Evolutionary conservation across 2,113 vertebrate species (phyloP).

Genomic region (Uropsilus gracilis): DNA sequence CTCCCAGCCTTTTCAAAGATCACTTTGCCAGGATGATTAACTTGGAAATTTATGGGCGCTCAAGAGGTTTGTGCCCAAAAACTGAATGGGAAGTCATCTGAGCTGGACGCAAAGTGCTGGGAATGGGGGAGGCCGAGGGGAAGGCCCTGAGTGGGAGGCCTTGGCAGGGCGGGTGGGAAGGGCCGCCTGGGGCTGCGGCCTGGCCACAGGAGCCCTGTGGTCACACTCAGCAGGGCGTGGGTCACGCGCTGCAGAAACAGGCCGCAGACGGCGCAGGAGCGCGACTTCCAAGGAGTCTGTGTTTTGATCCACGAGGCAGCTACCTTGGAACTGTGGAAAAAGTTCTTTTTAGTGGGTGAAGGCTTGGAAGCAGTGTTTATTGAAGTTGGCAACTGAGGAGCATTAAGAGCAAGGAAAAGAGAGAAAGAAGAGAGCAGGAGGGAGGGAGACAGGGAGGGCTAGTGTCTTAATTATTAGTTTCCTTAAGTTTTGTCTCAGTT

Average conservation of each 20-base stretch:
- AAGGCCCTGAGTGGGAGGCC: not conserved
- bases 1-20: not conserved
- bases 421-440: not conserved
- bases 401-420: not conserved
- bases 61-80: not conserved
- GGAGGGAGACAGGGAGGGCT: no score
- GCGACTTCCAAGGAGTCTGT: no score
- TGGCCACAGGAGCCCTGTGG: not conserved
- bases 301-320: not conserved
- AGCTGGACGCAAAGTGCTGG: not conserved
- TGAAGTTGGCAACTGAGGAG: not conserved
- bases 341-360: not conserved
- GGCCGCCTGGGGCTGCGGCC: not conserved
- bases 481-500: accelerated
- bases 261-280: accelerated
- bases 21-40: not conserved
- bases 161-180: no score
- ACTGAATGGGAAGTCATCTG: not conserved
- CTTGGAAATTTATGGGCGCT: not conserved
- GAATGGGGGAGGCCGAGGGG: not conserved
- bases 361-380: not conserved
- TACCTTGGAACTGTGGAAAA: not conserved
- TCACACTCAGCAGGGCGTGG: accelerated
- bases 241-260: not conserved
- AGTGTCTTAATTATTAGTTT: not conserved